These are phyloP conservation scores for Axis porcinus DNA, from an alignment of 2,113 vertebrate genomes.

Conservation along the genomic window DNA sequence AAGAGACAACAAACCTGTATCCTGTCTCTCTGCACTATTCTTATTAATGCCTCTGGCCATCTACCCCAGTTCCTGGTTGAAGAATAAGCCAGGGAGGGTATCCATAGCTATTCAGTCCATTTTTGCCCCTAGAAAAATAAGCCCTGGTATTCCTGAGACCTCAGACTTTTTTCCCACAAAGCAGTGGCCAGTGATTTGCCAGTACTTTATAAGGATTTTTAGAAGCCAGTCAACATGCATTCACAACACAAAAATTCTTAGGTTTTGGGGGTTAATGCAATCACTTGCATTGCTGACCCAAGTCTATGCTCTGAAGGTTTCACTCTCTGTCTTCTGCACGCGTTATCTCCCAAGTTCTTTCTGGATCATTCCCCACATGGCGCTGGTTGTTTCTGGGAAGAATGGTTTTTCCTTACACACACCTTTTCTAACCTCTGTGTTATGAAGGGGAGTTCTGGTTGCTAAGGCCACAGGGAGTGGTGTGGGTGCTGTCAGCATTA, in stretches of 20 bases:
- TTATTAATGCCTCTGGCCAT: accelerated
- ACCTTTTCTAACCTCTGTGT: background rate
- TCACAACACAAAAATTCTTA: background rate
- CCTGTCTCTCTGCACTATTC: background rate
- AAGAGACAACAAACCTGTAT: background rate
- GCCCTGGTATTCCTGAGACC: background rate
- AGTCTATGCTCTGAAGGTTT: too few species aligned
- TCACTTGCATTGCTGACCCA: background rate
- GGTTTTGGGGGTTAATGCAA: background rate
- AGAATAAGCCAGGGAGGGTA: background rate
- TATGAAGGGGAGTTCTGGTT: background rate
- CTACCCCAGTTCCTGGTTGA: background rate
- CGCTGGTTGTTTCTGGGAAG: background rate
- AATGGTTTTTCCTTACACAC: background rate
- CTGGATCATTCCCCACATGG: accelerated
- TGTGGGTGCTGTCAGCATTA: accelerated
- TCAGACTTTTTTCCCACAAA: background rate
- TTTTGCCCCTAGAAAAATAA: background rate
- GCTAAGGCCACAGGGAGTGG: background rate
- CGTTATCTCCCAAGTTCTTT: accelerated
- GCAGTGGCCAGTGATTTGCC: background rate
- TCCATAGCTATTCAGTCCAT: background rate
- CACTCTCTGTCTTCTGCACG: background rate
- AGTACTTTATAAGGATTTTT: background rate
- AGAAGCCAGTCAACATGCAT: accelerated